Conservation (phyloP, 1,140 invertebrate species). For the Calephelis virginiensis region DNA sequence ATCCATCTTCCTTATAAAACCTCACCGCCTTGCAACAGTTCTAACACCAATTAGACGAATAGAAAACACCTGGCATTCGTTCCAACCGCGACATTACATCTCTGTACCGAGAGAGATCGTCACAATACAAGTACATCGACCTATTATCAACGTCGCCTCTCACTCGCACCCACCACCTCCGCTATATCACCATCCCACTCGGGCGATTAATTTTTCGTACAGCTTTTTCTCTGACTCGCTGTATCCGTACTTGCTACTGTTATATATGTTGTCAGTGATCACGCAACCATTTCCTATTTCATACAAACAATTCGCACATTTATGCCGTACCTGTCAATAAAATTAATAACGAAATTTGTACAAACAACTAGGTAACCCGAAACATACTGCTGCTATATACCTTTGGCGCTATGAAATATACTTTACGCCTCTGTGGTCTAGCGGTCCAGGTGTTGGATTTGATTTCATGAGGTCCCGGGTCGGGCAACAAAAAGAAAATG, state of each 20-base stretch:
- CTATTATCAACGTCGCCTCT: conserved; percentile 25
- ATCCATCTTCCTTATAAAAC: not conserved
- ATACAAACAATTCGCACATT: conserved; percentile 1
- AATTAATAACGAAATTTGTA: conserved; percentile 19
- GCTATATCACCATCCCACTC: conserved; percentile 31
- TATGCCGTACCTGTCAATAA: not conserved
- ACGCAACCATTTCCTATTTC: conserved; percentile 33
- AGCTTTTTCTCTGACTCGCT: conserved; percentile 41
- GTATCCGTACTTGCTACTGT: conserved; percentile 37
- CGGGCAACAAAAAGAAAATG: too few species aligned
- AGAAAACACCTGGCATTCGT: not conserved
- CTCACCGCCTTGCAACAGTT: conserved; percentile 4
- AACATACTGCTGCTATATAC: not conserved
- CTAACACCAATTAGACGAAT: not conserved
- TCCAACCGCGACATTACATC: conserved; percentile 7
- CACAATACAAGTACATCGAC: conserved; percentile 39
- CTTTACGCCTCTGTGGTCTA: too few species aligned
- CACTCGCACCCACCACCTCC: conserved; percentile 22
- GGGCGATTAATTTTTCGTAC: conserved; percentile 44
- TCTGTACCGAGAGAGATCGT: conserved; percentile 32
- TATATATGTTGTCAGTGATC: conserved; percentile 31
- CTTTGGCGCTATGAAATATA: too few species aligned
- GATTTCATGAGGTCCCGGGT: too few species aligned
- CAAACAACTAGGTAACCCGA: too few species aligned
- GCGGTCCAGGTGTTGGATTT: too few species aligned